A percentile compares a stretch with the other conserved stretches of the same genome.
Conservation (phyloP, 2,888 invertebrate genomes). For the Ophion ellenae region DNA sequence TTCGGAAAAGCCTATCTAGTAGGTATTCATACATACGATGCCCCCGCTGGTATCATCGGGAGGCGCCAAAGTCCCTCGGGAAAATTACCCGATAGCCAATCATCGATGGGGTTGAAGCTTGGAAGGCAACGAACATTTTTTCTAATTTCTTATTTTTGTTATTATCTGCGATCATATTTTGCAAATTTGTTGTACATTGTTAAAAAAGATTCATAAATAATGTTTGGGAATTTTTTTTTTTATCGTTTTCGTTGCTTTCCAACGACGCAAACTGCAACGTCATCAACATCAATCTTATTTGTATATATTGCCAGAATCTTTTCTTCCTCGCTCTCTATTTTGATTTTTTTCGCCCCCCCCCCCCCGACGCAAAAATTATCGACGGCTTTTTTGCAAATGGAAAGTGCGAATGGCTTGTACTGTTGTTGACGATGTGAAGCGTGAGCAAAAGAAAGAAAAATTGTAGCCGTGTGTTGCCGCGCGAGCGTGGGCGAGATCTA, state of each 20-base stretch:
- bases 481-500: constrained; percentile 52
- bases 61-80: not conserved
- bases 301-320: not conserved
- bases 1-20: not conserved
- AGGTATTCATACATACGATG: not conserved
- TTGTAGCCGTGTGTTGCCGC: constrained; percentile 25
- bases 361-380: constrained; percentile 12
- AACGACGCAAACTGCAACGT: no score
- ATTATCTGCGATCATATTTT: no score
- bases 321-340: constrained; percentile 19
- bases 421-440: constrained; percentile 9
- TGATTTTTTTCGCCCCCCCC: constrained; percentile 14
- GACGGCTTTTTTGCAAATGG: not conserved
- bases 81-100: constrained; percentile 3
- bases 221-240: no score
- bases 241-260: no score
- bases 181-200: no score
- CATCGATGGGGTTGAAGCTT: no score
- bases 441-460: constrained; percentile 5
- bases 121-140: no score
- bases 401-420: constrained; percentile 31
- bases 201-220: no score
- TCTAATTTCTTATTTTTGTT: no score
- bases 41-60: constrained; percentile 35
- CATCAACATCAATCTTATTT: not conserved